Base-by-base conservation (phyloP, 2,797 vertebrate species). In the Myotis pilosus region DNA sequence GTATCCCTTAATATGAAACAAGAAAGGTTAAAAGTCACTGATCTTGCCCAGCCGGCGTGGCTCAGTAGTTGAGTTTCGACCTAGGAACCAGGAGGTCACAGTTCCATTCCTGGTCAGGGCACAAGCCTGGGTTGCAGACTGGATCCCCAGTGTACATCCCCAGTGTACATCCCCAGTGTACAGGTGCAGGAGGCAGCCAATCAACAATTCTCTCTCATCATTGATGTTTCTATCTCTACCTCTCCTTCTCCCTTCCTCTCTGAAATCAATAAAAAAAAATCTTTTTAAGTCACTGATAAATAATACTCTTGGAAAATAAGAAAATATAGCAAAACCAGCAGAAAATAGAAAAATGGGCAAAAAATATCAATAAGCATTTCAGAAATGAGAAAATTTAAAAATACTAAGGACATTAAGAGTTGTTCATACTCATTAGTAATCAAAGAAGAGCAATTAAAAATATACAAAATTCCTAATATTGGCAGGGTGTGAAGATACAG, bases 381-480 rank as follows among this genome's bases (percentile, higher is more conserved):
- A 93, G 55, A 87, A 55, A 28, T 68, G 36, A 81, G 30, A 25
- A 92, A 85, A 74, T n/a, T 1, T 23, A 49, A 60, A 90, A 86
- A 85, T 89, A 64, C 23, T 38, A 64, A 62, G 25, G 8, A 44
- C n/a, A 82, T 74, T 78, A 82, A 89, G 25, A 62, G 49, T 69
- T 93, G 17, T 41, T 75, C 51, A 76, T 82, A 57, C 11, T 78
- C 49, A 82, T 36, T 44, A 78, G 20, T 82, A 75, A 87, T 47
- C 64, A 82, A 93, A 57, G 53, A 94, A 79, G 53, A 84, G 17
- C 81, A 79, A 86, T 55, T 62, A 66, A 94, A 71, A 89, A 22
- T 36, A 17, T 55, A 93, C 19, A 44, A 72, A 79, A 51, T 74
- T 9, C 78, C 57, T 87, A 79, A 79, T 78, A 36, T 9, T 55